phyloP scores from a whole-genome alignment of 2,797 vertebrate species.

The Danio aesculapii region DNA sequence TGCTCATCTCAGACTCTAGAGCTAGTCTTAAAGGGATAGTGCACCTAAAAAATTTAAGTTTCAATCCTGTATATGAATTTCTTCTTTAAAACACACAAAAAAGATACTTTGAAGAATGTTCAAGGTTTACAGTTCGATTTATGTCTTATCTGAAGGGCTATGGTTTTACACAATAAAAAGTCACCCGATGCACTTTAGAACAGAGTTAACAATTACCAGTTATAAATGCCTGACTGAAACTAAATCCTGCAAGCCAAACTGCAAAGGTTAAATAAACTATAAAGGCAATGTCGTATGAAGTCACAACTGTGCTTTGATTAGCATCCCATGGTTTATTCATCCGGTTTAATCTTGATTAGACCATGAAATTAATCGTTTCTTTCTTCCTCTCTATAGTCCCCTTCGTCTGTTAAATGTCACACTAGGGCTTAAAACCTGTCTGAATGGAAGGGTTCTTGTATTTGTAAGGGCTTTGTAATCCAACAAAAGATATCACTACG shows the following conservation, averaged over 20 bases:
- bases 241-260: background rate
- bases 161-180: background rate
- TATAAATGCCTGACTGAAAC: background rate
- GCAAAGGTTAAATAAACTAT: conserved; percentile 20
- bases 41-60: background rate
- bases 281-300: background rate
- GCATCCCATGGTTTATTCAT: background rate
- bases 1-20: background rate
- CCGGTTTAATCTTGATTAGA: conserved; percentile 1
- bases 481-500: background rate
- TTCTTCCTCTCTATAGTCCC: background rate
- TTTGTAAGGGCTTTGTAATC: conserved; percentile 11
- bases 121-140: background rate
- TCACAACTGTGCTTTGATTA: conserved; percentile 15
- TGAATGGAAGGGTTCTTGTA: conserved; percentile 7
- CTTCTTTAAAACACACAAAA: no score
- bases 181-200: background rate
- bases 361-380: conserved; percentile 43
- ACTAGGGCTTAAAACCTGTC: conserved; percentile 7
- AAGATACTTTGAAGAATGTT: no score
- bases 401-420: conserved; percentile 5
- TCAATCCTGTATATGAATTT: no score
- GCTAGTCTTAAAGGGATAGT: background rate
- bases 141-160: conserved; percentile 44
- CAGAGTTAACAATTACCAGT: background rate